Evolutionary conservation across 1,140 invertebrate genomes (phyloP).

Genomic region (Littorina saxatilis): DNA sequence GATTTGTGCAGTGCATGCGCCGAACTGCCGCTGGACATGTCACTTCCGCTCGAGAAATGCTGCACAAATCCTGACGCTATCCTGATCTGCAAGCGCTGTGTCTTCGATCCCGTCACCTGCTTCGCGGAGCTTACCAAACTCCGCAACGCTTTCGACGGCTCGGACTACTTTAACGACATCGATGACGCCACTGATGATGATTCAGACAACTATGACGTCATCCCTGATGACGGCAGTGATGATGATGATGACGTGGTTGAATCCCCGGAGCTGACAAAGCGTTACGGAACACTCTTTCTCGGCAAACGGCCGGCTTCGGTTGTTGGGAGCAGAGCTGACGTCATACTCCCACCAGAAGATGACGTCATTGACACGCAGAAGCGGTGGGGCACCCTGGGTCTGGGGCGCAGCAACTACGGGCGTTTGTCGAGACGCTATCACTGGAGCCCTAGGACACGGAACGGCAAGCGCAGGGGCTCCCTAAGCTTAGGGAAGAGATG

Average conservation of each 20-base stretch:
- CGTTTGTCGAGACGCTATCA: background rate
- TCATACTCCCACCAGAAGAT: background rate
- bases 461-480: background rate
- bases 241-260: background rate
- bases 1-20: conserved; percentile 12
- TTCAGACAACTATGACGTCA: background rate
- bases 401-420: background rate
- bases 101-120: background rate
- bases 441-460: background rate
- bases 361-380: background rate
- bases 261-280: background rate
- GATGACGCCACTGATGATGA: background rate
- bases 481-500: too few species aligned
- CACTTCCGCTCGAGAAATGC: conserved; percentile 12
- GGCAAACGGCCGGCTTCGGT: conserved; percentile 8
- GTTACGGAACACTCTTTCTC: conserved; percentile 14
- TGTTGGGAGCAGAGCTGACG: too few species aligned
- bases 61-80: background rate
- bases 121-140: background rate
- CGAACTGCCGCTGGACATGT: background rate
- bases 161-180: background rate
- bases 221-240: background rate
- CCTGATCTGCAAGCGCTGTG: background rate
- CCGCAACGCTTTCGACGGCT: background rate
- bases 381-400: background rate